Evolutionary conservation across 2,113 vertebrate genomes (phyloP).

Genomic region (Elephas maximus): DNA sequence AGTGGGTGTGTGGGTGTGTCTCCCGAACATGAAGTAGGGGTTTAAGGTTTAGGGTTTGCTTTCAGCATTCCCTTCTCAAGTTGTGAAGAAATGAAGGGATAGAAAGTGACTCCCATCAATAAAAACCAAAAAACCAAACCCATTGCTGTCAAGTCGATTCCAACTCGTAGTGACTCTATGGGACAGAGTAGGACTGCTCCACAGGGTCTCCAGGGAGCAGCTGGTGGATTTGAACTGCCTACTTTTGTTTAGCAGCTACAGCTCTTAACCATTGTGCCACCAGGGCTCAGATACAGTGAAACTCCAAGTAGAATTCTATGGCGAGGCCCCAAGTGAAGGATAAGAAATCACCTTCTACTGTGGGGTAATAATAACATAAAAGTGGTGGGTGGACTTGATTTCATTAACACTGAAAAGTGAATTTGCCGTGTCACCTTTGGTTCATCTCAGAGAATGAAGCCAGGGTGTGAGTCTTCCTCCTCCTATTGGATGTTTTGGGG

Average conservation of each 20-base stretch:
- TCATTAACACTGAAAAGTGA: slow-evolving; percentile 78
- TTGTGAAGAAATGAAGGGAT: neutral
- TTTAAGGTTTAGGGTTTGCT: neutral
- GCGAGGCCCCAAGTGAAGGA: neutral
- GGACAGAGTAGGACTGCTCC: too few species aligned
- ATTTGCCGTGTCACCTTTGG: slow-evolving; percentile 84
- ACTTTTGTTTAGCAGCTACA: too few species aligned
- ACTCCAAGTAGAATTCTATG: accelerated
- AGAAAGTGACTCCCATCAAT: accelerated
- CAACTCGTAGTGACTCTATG: too few species aligned
- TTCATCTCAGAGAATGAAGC: slow-evolving; percentile 79
- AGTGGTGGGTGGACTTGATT: neutral
- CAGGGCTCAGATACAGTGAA: neutral
- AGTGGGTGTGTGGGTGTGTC: accelerated
- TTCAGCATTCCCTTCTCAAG: accelerated
- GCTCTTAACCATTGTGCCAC: too few species aligned
- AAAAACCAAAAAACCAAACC: too few species aligned
- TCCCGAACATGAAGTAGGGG: accelerated
- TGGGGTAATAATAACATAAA: neutral
- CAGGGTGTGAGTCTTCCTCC: neutral
- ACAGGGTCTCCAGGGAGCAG: too few species aligned
- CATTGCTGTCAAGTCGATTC: too few species aligned
- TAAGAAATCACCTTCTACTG: neutral
- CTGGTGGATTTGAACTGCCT: too few species aligned
- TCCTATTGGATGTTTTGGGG: accelerated